These are phyloP conservation scores for Antechinus stuartii DNA, from an alignment of 2,113 vertebrate genomes.

Conservation along the genomic window DNA sequence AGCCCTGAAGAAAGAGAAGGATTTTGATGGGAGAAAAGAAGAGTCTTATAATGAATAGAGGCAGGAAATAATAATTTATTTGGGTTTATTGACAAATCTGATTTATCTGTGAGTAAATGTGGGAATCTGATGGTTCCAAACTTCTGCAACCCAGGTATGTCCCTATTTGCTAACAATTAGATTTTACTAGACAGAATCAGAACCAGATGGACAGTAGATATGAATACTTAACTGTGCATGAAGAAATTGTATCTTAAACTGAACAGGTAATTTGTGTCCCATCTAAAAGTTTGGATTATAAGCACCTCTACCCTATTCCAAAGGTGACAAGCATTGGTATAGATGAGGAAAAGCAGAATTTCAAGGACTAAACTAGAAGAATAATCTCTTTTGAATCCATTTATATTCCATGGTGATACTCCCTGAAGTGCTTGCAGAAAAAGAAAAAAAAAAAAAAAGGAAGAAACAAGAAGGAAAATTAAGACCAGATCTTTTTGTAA, in stretches of 20 bases:
- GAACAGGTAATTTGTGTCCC: not conserved
- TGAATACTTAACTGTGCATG: not conserved
- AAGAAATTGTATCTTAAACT: not conserved
- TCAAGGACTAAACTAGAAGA: not conserved
- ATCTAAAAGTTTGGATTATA: no score
- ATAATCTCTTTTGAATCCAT: not conserved
- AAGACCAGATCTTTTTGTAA: not conserved
- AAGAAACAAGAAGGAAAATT: not conserved
- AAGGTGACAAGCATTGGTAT: not conserved
- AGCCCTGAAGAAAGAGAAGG: no score
- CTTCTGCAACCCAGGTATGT: not conserved
- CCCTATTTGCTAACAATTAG: not conserved
- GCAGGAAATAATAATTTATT: no score
- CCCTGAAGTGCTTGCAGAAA: not conserved
- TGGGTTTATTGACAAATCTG: no score
- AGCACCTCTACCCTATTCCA: no score
- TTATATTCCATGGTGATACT: not conserved
- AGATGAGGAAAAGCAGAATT: not conserved
- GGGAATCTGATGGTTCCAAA: no score
- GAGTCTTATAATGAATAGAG: no score
- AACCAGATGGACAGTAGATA: not conserved
- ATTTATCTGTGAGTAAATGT: no score
- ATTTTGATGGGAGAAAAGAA: no score
- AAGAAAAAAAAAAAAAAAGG: not conserved
- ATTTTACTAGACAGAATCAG: not conserved